Evolutionary conservation across 2,888 invertebrate genomes (phyloP).

Genomic region (Neoitamus cyanurus): DNA sequence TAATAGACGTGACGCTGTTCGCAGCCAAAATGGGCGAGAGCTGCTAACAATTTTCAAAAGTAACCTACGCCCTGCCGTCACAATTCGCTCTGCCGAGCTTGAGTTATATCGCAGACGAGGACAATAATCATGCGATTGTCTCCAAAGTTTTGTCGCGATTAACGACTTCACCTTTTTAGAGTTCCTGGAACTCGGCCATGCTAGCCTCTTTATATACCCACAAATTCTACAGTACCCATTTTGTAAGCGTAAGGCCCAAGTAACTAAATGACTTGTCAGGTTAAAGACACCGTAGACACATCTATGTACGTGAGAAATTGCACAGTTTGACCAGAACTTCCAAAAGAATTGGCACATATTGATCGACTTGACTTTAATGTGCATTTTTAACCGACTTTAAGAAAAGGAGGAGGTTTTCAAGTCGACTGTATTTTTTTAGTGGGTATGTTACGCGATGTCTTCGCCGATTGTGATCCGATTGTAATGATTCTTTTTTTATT

Average conservation of each 20-base stretch:
- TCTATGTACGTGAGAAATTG: too few species aligned
- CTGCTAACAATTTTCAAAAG: slow-evolving; percentile 40
- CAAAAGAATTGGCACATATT: too few species aligned
- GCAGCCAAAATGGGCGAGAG: slow-evolving; percentile 38
- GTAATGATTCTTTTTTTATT: too few species aligned
- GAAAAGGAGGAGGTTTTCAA: too few species aligned
- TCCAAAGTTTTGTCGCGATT: not conserved
- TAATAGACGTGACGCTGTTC: slow-evolving; percentile 25
- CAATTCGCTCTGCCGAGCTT: slow-evolving; percentile 17
- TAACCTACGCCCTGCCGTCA: slow-evolving; percentile 33
- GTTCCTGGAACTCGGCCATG: not conserved
- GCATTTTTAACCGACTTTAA: too few species aligned
- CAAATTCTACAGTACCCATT: not conserved
- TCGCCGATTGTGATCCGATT: too few species aligned
- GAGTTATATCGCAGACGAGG: slow-evolving; percentile 23
- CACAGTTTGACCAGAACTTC: too few species aligned
- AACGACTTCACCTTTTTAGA: not conserved
- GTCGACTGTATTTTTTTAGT: too few species aligned
- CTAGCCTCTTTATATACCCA: not conserved
- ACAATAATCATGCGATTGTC: not conserved
- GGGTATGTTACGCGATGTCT: too few species aligned
- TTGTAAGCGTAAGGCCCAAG: not conserved
- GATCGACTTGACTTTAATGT: too few species aligned
- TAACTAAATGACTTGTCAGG: not conserved
- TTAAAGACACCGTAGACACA: too few species aligned